These are phyloP conservation scores for Spinus pinus DNA, from an alignment of 2,797 vertebrate genomes.

Conservation along the genomic window DNA sequence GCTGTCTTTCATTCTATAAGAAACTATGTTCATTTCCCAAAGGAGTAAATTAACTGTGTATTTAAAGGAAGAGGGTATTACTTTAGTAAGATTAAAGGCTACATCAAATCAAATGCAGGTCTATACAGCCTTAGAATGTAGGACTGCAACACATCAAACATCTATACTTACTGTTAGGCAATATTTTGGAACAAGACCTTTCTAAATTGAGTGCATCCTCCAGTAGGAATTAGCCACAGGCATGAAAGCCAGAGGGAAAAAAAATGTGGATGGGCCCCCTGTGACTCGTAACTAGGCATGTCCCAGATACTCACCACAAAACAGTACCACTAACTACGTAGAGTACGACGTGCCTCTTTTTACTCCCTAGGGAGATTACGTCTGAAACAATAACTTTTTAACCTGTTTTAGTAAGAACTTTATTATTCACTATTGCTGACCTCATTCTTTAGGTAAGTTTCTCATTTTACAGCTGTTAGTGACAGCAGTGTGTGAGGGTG, in stretches of 20 bases:
- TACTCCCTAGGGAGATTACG: neutral
- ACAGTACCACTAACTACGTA: neutral
- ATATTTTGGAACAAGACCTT: slow-evolving; percentile 7
- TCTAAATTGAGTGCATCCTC: neutral
- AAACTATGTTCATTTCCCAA: neutral
- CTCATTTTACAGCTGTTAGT: neutral
- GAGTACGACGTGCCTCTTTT: neutral
- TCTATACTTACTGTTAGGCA: neutral
- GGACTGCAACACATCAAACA: neutral
- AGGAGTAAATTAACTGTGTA: neutral
- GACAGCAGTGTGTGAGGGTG: neutral
- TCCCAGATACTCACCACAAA: neutral
- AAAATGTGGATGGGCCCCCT: neutral
- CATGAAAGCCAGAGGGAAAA: neutral
- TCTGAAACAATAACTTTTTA: slow-evolving; percentile 9
- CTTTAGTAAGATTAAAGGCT: neutral
- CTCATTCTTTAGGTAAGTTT: neutral
- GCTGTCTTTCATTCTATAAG: neutral
- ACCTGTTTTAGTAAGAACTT: neutral
- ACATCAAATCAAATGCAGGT: neutral
- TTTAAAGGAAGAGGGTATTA: neutral
- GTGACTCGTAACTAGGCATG: neutral
- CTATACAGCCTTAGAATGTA: neutral
- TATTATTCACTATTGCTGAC: neutral
- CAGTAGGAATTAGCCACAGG: neutral